Evolutionary conservation across 1,140 invertebrate genomes (phyloP).

Genomic region (Drosophila neocordata): DNA sequence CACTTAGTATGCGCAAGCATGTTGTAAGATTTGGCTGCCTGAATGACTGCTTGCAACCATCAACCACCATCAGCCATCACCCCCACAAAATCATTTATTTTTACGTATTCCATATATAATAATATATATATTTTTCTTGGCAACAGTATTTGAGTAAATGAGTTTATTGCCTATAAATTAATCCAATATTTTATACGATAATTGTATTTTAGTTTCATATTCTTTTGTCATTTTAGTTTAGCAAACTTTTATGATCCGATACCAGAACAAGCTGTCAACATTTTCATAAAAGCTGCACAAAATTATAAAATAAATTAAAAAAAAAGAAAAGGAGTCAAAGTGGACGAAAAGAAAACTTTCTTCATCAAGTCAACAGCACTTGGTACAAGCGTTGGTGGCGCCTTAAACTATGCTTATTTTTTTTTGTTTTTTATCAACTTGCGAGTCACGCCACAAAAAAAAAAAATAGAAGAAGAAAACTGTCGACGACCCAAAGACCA

Average conservation of each 20-base stretch:
- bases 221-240: no score
- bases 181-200: not conserved
- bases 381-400: constrained; percentile 35
- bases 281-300: constrained; percentile 44
- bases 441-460: not conserved
- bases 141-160: not conserved
- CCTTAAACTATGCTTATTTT: constrained; percentile 75
- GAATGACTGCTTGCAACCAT: constrained; percentile 20
- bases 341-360: constrained; percentile 67
- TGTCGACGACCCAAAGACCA: constrained; percentile 68
- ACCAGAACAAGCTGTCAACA: constrained; percentile 70
- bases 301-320: constrained; percentile 14
- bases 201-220: not conserved
- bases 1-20: constrained; percentile 79
- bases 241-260: constrained; percentile 23
- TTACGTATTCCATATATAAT: constrained; percentile 55
- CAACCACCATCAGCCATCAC: constrained; percentile 9
- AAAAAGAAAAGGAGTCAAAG: constrained; percentile 38
- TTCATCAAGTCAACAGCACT: constrained; percentile 71
- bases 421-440: constrained; percentile 40
- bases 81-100: constrained; percentile 43
- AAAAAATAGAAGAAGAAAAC: not conserved
- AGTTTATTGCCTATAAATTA: not conserved
- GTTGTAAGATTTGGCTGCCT: constrained; percentile 69
- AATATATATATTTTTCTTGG: constrained; percentile 20